Conservation (phyloP, 2,888 invertebrate species). For the Aporophyla lueneburgensis region DNA sequence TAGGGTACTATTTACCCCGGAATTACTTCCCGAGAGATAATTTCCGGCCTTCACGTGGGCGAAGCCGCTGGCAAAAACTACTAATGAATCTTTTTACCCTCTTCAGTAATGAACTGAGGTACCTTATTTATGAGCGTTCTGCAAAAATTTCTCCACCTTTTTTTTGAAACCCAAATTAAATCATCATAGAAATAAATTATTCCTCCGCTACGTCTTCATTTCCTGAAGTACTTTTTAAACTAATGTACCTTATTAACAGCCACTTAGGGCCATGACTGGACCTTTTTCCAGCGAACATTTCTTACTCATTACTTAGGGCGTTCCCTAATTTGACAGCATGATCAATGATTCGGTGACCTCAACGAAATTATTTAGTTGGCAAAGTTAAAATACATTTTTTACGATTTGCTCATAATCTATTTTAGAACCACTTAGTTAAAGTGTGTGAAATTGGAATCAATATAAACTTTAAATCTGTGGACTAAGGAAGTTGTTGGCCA, state of each 20-base stretch:
- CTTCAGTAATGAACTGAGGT: background rate
- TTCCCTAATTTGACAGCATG: slow-evolving; percentile 49
- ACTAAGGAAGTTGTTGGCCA: too few species aligned
- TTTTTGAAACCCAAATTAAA: background rate
- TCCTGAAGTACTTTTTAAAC: slow-evolving; percentile 29
- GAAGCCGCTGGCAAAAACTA: too few species aligned
- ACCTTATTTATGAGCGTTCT: background rate
- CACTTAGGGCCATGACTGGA: slow-evolving; percentile 27
- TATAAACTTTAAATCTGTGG: too few species aligned
- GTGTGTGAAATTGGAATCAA: background rate
- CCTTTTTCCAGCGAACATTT: slow-evolving; percentile 31
- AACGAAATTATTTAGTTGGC: slow-evolving; percentile 11
- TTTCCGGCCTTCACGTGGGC: too few species aligned
- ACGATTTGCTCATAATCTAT: background rate
- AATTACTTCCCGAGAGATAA: too few species aligned
- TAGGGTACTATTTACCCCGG: too few species aligned
- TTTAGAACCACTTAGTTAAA: background rate
- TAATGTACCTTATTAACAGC: slow-evolving; percentile 29
- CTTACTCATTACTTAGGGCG: slow-evolving; percentile 16
- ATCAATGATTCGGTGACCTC: slow-evolving; percentile 44
- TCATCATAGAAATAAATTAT: slow-evolving; percentile 9
- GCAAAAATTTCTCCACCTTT: too few species aligned
- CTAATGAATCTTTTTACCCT: too few species aligned
- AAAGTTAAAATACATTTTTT: slow-evolving; percentile 1
- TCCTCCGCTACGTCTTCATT: slow-evolving; percentile 2